Evolutionary conservation across 2,888 invertebrate genomes (phyloP).

Genomic region (Apeira syringaria): DNA sequence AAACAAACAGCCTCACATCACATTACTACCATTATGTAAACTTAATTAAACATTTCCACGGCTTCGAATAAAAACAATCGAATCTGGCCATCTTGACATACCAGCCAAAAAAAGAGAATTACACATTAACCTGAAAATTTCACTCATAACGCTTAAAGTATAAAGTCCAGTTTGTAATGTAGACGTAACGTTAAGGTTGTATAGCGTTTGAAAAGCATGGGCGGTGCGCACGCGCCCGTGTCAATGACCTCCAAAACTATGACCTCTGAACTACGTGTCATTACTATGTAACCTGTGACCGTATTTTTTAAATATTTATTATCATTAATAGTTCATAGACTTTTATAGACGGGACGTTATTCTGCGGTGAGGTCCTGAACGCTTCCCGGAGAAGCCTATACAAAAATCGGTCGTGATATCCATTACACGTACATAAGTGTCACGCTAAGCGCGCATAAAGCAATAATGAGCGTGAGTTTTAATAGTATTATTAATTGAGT

Average conservation of each 20-base stretch:
- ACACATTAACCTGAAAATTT: not conserved
- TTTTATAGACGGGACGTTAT: too few species aligned
- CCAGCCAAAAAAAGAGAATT: slow-evolving; percentile 17
- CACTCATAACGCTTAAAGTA: not conserved
- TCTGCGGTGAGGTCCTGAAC: too few species aligned
- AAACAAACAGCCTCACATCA: slow-evolving; percentile 20
- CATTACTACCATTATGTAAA: slow-evolving; percentile 54
- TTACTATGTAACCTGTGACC: not conserved
- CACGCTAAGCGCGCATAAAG: too few species aligned
- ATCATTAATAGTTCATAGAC: too few species aligned
- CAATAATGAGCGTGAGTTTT: too few species aligned
- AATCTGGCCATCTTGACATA: slow-evolving; percentile 64
- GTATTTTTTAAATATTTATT: too few species aligned
- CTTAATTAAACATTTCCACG: slow-evolving; percentile 75
- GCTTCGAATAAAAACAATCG: slow-evolving; percentile 75
- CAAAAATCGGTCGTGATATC: too few species aligned
- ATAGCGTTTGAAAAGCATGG: slow-evolving; percentile 24
- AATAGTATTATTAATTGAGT: too few species aligned
- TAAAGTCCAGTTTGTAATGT: slow-evolving; percentile 36
- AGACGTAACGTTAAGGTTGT: slow-evolving; percentile 1
- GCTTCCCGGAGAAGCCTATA: too few species aligned
- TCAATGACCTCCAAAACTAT: slow-evolving; percentile 48
- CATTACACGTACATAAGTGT: too few species aligned
- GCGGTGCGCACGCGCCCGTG: slow-evolving; percentile 41
- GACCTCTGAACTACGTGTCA: slow-evolving; percentile 45